Conservation (phyloP, 2,113 vertebrate species). For the Myiagra hebetior region DNA sequence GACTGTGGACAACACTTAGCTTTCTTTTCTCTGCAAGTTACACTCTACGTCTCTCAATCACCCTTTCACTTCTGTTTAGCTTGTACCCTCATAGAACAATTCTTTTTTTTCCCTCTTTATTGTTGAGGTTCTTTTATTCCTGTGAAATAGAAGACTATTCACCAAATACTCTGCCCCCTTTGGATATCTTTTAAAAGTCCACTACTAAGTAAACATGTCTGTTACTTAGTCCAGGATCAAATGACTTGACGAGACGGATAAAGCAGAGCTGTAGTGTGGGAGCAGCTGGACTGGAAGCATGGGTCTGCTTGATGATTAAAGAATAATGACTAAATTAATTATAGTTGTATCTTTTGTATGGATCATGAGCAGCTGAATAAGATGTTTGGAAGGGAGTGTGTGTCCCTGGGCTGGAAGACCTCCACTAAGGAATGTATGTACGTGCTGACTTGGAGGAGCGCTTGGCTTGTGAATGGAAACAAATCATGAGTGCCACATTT, state of each 20-base stretch:
- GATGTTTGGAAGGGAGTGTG: background rate
- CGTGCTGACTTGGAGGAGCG: background rate
- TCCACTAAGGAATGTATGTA: background rate
- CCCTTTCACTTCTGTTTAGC: background rate
- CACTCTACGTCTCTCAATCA: background rate
- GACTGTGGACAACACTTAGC: background rate
- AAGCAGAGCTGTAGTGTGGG: background rate
- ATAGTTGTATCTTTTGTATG: background rate
- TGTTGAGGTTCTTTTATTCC: background rate
- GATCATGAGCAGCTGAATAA: background rate
- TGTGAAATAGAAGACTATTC: background rate
- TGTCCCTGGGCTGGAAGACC: background rate
- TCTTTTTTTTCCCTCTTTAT: background rate
- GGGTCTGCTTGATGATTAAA: background rate
- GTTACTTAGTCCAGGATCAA: background rate
- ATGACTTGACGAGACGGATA: background rate
- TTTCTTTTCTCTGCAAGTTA: background rate
- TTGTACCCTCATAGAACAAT: background rate
- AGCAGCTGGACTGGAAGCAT: background rate
- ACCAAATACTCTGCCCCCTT: background rate
- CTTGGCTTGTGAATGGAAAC: background rate
- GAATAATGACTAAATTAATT: background rate
- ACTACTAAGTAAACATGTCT: background rate
- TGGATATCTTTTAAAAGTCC: background rate
- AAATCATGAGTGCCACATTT: rapidly evolving